phyloP scores from a whole-genome alignment of 2,797 vertebrate genomes.

The Tiaroga cobitis region DNA sequence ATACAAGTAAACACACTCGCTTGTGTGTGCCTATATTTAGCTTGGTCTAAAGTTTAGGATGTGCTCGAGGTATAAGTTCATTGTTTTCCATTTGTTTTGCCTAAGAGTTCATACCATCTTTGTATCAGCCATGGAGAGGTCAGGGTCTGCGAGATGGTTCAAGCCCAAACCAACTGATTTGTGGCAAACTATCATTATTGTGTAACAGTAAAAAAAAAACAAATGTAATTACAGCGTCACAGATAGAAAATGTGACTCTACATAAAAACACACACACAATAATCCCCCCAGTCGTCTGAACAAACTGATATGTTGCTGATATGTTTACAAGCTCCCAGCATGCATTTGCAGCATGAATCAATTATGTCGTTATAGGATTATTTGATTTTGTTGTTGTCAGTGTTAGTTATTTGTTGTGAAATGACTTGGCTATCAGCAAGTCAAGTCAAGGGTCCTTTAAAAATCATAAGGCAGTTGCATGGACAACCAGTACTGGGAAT shows the following conservation, averaged over 20 bases:
- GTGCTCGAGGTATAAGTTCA: neutral
- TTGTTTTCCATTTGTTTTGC: neutral
- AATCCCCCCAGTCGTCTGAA: too few species aligned
- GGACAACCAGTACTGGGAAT: neutral
- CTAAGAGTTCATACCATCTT: neutral
- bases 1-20: too few species aligned
- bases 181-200: neutral
- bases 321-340: neutral
- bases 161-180: neutral
- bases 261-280: neutral
- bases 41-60: neutral
- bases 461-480: neutral
- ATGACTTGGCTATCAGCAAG: neutral
- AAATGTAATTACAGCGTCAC: neutral
- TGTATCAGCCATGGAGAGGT: neutral
- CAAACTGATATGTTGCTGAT: too few species aligned
- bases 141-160: neutral
- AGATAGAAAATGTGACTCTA: neutral
- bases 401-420: neutral
- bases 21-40: neutral
- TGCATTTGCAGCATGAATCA: neutral
- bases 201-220: neutral
- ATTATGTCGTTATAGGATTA: neutral
- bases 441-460: neutral
- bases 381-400: neutral